Base-by-base conservation (phyloP, 2,888 invertebrate species). In the Phymatocera aterrima region DNA sequence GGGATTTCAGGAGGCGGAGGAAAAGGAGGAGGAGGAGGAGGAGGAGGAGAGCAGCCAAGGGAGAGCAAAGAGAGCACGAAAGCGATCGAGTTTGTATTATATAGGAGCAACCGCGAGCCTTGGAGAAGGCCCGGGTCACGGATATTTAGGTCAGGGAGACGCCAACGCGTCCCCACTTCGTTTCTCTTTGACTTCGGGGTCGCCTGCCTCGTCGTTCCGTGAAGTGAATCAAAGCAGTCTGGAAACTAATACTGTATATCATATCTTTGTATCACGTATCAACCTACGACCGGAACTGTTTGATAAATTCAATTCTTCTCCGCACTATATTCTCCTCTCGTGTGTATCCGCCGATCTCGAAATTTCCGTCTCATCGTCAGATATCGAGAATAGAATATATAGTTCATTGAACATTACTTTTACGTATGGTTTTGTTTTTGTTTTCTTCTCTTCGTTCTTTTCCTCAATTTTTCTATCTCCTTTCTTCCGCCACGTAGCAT, bases 21-120 rank as follows among this genome's bases (percentile, higher is more conserved):
- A 85, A 87, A 88, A 87, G 88, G 87, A 84, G 83, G 82, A 80
- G 77, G 83, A 85, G 84, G 83, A 81, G 85, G 83, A 83, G 84
- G 84, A 85, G 88, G 88, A 87, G 87, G 87, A 84, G 83, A 83
- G 80, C 81, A 82, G 81, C 81, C 81, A 82, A 83, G 80, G 83
- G 83, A 46, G 24, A 68, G n/a, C n/a, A 18, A n/a, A 61, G 37
- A 61, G 34, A 4, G 24, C 43, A 8, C 15, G 68, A 28, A 68
- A 28, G n/a, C 68, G 68, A 24, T 43, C 31, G 72, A 18, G 31
- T 31, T n/a, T 4, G 51, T 48, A 51, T 34, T 34, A 48, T 72
- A 3, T 48, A 34, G 21, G 72, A 46, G 70, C 3, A 72, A 24
- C 15, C 21, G 37, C 40, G 24, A 51, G 72, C 72, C 72, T 51